Base-by-base conservation (phyloP, 92 coral and sea anemone species). In the Paramuricea clavata region DNA sequence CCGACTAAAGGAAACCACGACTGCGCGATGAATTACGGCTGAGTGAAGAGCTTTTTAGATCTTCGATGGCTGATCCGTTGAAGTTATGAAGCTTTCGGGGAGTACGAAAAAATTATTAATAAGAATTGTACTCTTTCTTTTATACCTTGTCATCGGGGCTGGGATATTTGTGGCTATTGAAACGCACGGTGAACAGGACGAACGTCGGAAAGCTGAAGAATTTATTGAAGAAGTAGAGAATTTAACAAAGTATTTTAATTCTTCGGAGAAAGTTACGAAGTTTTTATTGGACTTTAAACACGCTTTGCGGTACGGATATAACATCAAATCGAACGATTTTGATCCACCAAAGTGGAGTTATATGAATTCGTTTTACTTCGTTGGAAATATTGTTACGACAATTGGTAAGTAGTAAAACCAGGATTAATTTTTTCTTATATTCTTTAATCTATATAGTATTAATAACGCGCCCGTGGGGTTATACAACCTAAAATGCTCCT, bases 301-400 rank as follows among this genome's bases (percentile, higher is more conserved):
- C 19, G 99, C 99, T 28, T 21, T 97, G 70, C 82, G 88, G 44
- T 81, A 93, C 57, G 99, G 99, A 2, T 97, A 89, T 78, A 94
- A 94, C 54, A 83, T 81, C 61, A 49, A 13, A 8, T 76, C 76
- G 49, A 74, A 88, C n/a, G 87, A 78, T 74, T 89, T 93, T 31
- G 2, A 3, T 0, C 69, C 49, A 28, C 19, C 61, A 11, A 92
- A 85, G 33, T 97, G 99, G 99, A 87, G 86, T 61, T 97, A 94
- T 69, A 94, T 97, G 99, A 93, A 94, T 86, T 98, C 99, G 0
- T 97, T 97, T 82, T 91, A 93, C 82, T 97, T 97, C 88, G 99
- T 95, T 83, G 99, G 99, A 36, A 97, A 97, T 76, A 98, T 97
- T 12, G 99, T 97, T 10, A 97, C 99, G 0, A 97, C 98, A 22